Conservation (phyloP, 2,888 invertebrate genomes). For the Acanthopleura granulata region DNA sequence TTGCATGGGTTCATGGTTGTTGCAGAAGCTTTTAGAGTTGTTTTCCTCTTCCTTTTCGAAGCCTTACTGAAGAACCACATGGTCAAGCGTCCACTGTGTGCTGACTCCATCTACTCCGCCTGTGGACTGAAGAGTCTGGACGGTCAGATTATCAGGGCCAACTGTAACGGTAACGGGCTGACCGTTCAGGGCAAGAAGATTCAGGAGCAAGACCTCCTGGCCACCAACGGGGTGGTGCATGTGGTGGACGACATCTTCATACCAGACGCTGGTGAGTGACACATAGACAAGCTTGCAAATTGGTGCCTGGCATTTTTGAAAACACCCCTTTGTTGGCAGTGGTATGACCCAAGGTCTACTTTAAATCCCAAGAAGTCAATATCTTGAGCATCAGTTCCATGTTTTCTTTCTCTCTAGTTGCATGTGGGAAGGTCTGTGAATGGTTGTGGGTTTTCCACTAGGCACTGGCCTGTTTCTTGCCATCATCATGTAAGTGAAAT, state of each 20-base stretch:
- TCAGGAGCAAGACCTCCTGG: conserved; percentile 67
- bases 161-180: conserved; percentile 70
- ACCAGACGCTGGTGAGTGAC: conserved; percentile 69
- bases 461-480: no score
- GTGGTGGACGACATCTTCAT: conserved; percentile 71
- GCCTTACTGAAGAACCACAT: conserved; percentile 72
- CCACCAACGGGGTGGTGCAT: conserved; percentile 72
- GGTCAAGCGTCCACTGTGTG: conserved; percentile 70
- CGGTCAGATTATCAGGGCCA: conserved; percentile 66
- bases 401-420: no score
- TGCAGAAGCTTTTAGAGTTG: no score
- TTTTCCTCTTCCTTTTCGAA: conserved; percentile 36
- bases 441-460: no score
- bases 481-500: no score
- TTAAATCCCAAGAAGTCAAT: no score
- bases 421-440: no score
- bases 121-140: conserved; percentile 68
- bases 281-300: neutral
- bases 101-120: conserved; percentile 71
- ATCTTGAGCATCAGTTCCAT: no score
- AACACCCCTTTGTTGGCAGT: no score
- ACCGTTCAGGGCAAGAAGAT: conserved; percentile 68
- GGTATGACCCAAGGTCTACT: no score
- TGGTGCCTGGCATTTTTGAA: no score
- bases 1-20: no score